phyloP scores from a whole-genome alignment of 2,888 invertebrate genomes.

The Epirrhoe tristata region DNA sequence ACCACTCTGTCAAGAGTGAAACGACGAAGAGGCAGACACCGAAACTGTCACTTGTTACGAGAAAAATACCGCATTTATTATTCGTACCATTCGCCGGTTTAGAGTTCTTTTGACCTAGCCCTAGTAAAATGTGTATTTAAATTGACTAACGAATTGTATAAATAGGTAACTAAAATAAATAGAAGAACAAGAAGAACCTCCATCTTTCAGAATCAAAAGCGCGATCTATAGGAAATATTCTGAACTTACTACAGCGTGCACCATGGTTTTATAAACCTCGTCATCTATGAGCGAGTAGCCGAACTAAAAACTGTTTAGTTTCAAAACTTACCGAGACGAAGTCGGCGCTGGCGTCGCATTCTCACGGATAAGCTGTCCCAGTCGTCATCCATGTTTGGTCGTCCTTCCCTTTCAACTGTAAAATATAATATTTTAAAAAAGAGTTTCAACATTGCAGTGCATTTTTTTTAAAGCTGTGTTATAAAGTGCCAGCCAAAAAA shows the following conservation, averaged over 20 bases:
- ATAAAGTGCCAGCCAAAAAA: no score
- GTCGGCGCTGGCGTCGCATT: slow-evolving; percentile 88
- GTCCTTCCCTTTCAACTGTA: slow-evolving; percentile 84
- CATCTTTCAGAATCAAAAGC: neutral
- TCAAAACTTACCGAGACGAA: slow-evolving; percentile 70
- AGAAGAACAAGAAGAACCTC: neutral
- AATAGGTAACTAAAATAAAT: no score
- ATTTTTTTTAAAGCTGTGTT: no score
- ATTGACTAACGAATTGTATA: no score
- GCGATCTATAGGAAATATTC: slow-evolving; percentile 16
- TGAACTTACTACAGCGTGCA: slow-evolving; percentile 19
- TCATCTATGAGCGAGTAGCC: slow-evolving; percentile 41
- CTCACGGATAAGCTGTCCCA: slow-evolving; percentile 93
- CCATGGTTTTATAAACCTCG: slow-evolving; percentile 6
- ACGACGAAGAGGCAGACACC: no score
- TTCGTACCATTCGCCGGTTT: no score
- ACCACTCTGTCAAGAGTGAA: no score
- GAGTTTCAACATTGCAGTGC: no score
- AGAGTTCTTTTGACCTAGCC: no score
- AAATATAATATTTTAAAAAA: slow-evolving; percentile 37
- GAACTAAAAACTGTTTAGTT: slow-evolving; percentile 45
- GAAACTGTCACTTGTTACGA: no score
- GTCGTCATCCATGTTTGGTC: slow-evolving; percentile 88
- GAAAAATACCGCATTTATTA: no score
- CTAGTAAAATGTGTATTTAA: no score